Conservation (phyloP, 2,113 vertebrate species). For the Setophaga kirtlandii region DNA sequence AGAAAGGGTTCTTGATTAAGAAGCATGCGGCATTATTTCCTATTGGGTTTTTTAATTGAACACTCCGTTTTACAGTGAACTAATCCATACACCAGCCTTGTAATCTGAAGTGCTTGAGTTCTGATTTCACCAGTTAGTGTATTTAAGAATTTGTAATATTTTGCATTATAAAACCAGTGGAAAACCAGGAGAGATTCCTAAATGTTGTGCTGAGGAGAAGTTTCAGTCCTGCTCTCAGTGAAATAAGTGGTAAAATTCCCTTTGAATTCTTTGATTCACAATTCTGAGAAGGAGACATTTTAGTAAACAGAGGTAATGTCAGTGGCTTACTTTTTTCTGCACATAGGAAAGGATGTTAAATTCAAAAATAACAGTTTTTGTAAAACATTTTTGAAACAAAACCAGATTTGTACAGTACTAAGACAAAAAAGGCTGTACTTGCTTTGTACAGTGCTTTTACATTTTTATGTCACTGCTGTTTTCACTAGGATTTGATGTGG, state of each 20-base stretch:
- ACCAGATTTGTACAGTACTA: conserved; percentile 33
- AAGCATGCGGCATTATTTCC: background rate
- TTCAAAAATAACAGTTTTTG: conserved; percentile 61
- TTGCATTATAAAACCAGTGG: background rate
- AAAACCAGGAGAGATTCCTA: background rate
- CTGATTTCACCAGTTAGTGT: background rate
- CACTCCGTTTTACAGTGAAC: background rate
- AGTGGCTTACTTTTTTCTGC: conserved; percentile 41
- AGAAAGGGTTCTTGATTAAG: background rate
- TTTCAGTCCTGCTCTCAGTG: background rate
- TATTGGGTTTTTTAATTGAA: background rate
- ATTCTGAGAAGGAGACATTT: background rate
- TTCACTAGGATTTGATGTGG: conserved; percentile 58
- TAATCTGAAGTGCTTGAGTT: background rate
- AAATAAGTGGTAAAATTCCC: background rate
- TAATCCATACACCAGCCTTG: background rate
- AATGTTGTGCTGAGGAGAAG: background rate
- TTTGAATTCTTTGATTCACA: background rate
- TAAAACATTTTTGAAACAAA: conserved; percentile 69
- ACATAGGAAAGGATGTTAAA: conserved; percentile 26
- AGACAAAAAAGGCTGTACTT: conserved; percentile 51
- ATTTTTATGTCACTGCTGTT: conserved; percentile 68
- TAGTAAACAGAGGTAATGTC: background rate
- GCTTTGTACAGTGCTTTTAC: conserved; percentile 64
- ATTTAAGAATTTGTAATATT: background rate